phyloP scores from a whole-genome alignment of 2,113 vertebrate species.

The Nerophis lumbriciformis region DNA sequence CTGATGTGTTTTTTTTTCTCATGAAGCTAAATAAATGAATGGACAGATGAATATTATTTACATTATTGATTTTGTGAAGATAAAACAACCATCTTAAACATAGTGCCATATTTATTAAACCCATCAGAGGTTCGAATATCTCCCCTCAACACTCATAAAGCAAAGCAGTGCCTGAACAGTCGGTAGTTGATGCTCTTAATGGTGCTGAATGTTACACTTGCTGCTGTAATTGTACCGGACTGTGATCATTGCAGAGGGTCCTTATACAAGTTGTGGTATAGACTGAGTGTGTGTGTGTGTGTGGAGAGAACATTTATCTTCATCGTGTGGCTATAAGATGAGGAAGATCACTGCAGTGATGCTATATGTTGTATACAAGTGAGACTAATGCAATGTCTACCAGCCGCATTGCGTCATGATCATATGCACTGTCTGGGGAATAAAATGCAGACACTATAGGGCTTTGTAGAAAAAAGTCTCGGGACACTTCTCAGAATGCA shows the following conservation, averaged over 20 bases:
- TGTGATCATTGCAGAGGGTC: constrained; percentile 46
- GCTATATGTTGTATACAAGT: constrained; percentile 20
- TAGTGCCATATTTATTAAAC: constrained; percentile 67
- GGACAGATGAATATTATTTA: no score
- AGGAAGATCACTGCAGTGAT: constrained; percentile 14
- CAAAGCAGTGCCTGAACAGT: constrained; percentile 43
- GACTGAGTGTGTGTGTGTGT: not conserved
- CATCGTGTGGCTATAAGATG: constrained; percentile 44
- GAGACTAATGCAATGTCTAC: constrained; percentile 10
- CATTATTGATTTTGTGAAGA: no score
- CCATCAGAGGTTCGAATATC: constrained; percentile 34
- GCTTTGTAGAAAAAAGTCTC: not conserved
- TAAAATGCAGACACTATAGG: not conserved
- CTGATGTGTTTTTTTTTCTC: no score
- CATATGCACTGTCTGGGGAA: no score
- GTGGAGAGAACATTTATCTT: constrained; percentile 7
- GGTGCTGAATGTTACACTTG: constrained; percentile 31
- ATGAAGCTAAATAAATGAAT: no score
- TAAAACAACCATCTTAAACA: constrained; percentile 33
- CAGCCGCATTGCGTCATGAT: no score
- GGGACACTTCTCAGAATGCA: not conserved
- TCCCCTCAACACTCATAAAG: constrained; percentile 57
- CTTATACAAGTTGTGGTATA: not conserved
- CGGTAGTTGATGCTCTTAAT: constrained; percentile 22
- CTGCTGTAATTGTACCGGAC: constrained; percentile 35